Percentiles rank a stretch among this genome's conserved stretches.
phyloP scores from a whole-genome alignment of 2,113 vertebrate genomes.

The Prinia subflava region DNA sequence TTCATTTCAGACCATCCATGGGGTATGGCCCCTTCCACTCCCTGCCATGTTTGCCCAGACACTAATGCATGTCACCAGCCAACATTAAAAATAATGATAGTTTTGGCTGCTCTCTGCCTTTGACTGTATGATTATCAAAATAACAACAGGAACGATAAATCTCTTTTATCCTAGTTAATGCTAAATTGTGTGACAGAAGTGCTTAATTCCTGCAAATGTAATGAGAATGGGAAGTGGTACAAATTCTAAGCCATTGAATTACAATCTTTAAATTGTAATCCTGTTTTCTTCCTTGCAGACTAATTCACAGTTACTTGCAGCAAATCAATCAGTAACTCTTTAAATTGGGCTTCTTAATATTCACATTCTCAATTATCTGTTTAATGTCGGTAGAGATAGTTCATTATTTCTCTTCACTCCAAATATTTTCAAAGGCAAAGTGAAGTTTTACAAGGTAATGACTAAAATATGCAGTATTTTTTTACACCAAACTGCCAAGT shows the following conservation, averaged over 20 bases:
- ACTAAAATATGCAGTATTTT: background rate
- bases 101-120: background rate
- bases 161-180: background rate
- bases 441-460: background rate
- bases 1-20: background rate
- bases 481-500: background rate
- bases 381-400: background rate
- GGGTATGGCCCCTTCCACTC: background rate
- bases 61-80: background rate
- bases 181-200: background rate
- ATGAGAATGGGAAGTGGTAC: background rate
- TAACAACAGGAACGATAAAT: background rate
- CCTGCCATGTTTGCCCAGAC: background rate
- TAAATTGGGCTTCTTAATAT: background rate
- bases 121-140: background rate
- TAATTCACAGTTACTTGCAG: background rate
- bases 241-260: background rate
- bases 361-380: background rate
- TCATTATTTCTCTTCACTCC: background rate
- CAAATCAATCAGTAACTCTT: background rate
- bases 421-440: background rate
- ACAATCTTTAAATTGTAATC: background rate
- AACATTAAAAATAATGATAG: background rate
- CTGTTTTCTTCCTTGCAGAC: conserved; percentile 10
- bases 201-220: conserved; percentile 6